phyloP scores from a whole-genome alignment of 2,888 invertebrate species.

The Dioctria linearis region DNA sequence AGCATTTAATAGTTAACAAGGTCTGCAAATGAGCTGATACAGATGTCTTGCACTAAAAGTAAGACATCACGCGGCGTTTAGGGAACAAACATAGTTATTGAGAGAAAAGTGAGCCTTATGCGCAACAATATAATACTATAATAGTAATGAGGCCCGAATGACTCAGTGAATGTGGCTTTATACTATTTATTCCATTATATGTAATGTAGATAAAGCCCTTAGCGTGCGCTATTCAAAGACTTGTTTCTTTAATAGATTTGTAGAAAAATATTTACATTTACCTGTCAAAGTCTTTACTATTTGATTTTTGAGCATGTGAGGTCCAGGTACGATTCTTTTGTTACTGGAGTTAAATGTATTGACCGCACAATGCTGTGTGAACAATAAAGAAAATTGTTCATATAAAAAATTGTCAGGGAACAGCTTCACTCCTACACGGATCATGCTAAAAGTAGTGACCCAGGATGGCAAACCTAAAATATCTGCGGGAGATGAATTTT shows the following conservation, averaged over 20 bases:
- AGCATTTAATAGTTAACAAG: conserved; percentile 12
- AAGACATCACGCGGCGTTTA: conserved; percentile 52
- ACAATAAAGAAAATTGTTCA: background rate
- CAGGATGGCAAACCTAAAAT: background rate
- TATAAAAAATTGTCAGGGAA: conserved; percentile 40
- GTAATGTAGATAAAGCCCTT: background rate
- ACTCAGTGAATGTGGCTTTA: conserved; percentile 26
- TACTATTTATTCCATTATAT: conserved; percentile 2
- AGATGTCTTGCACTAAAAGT: conserved; percentile 51
- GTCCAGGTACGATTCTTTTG: conserved; percentile 43
- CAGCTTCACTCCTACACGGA: conserved; percentile 40
- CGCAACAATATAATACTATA: conserved; percentile 46
- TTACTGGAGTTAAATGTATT: conserved; percentile 35
- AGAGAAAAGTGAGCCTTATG: conserved; percentile 11
- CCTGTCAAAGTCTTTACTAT: conserved; percentile 24
- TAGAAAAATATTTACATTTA: conserved; percentile 56
- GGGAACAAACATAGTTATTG: conserved; percentile 1
- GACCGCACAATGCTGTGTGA: conserved; percentile 40
- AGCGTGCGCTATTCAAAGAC: conserved; percentile 32
- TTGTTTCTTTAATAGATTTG: conserved; percentile 50
- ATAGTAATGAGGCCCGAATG: conserved; percentile 56
- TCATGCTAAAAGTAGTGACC: background rate
- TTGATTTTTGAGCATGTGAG: conserved; percentile 46
- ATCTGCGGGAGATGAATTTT: conserved; percentile 37
- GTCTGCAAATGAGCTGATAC: conserved; percentile 43